Percentiles rank a stretch among this genome's conserved stretches.
phyloP scores from a whole-genome alignment of 2,797 vertebrate genomes.

The Neoniphon sammara region DNA sequence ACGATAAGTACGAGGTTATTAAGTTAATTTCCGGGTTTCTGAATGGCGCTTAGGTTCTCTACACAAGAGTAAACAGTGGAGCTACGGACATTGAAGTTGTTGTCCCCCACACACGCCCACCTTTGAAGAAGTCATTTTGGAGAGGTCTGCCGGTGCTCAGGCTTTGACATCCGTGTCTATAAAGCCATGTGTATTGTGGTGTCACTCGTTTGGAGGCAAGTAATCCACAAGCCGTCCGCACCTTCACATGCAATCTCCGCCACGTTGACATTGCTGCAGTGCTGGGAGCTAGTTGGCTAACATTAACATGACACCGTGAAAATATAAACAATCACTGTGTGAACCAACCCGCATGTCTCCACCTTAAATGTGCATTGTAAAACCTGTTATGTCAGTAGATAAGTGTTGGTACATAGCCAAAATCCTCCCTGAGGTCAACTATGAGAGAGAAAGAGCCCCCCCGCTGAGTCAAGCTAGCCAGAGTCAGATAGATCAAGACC shows the following conservation, averaged over 20 bases:
- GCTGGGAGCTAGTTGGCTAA: background rate
- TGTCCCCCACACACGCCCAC: conserved; percentile 53
- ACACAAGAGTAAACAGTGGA: no score
- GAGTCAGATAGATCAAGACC: no score
- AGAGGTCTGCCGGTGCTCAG: conserved; percentile 61
- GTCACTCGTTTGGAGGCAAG: background rate
- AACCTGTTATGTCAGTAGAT: accelerated
- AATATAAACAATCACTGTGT: background rate
- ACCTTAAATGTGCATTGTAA: accelerated
- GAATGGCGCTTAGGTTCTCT: no score
- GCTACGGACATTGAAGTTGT: background rate
- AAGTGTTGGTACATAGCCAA: no score
- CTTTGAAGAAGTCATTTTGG: conserved; percentile 75
- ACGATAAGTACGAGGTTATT: no score
- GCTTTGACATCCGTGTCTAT: conserved; percentile 9
- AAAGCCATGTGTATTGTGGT: background rate
- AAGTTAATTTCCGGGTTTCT: no score
- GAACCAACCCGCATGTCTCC: background rate
- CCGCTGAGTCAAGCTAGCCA: no score
- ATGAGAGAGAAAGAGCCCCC: no score
- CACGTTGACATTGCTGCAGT: conserved; percentile 66
- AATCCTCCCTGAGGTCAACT: no score
- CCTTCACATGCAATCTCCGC: conserved; percentile 40
- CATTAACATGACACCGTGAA: background rate
- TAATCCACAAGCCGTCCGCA: background rate